phyloP scores from a whole-genome alignment of 2,113 vertebrate genomes.

The Pollachius pollachius region DNA sequence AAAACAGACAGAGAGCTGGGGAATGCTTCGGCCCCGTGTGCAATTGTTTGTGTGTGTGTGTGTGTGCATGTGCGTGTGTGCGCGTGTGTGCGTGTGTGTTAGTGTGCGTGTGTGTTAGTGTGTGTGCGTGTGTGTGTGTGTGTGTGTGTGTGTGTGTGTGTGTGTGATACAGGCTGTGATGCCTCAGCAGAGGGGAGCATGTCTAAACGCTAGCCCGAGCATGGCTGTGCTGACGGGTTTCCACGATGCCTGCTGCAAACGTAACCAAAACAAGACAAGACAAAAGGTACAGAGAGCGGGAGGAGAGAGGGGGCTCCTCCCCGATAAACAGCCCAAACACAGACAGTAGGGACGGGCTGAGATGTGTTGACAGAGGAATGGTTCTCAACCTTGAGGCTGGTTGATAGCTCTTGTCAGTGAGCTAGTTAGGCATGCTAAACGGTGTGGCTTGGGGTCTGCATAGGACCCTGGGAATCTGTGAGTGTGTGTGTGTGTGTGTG shows the following conservation, averaged over 20 bases:
- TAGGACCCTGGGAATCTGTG: constrained; percentile 1
- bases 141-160: constrained; percentile 8
- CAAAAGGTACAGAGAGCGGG: neutral
- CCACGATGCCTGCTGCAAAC: neutral
- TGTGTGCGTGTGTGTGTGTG: too few relatives aligned
- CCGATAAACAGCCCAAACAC: neutral
- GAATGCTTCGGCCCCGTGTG: neutral
- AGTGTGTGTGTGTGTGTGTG: neutral
- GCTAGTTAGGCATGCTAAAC: neutral
- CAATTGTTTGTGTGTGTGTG: neutral
- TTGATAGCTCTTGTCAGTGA: neutral
- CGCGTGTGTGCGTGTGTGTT: too few relatives aligned
- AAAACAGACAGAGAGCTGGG: constrained; percentile 44
- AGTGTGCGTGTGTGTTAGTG: too few relatives aligned
- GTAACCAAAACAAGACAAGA: neutral
- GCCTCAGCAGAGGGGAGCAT: neutral
- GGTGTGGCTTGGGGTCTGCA: neutral
- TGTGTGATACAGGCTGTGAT: neutral
- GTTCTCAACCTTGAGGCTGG: neutral
- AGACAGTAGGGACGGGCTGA: neutral
- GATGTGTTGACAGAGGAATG: constrained; percentile 19
- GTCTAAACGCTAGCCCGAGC: constrained; percentile 2
- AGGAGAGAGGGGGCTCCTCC: neutral
- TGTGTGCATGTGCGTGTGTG: too few relatives aligned
- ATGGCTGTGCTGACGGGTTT: neutral